These are phyloP conservation scores for Nebria brevicollis DNA, from an alignment of 2,888 invertebrate species.

Conservation along the genomic window DNA sequence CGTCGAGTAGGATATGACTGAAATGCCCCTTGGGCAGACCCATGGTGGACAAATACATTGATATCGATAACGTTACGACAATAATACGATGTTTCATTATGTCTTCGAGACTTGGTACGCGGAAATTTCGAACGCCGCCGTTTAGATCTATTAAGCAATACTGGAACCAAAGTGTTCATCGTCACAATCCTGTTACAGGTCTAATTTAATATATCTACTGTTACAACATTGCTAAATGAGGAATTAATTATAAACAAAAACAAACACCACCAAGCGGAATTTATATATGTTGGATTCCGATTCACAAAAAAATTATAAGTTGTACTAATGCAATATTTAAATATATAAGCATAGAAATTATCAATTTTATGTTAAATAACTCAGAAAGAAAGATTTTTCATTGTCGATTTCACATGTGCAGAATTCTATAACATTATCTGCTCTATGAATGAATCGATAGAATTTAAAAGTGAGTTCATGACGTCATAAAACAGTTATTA, in stretches of 20 bases:
- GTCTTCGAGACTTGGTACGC: slow-evolving; percentile 77
- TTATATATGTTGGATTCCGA: no score
- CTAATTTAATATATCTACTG: neutral
- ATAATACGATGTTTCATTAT: slow-evolving; percentile 76
- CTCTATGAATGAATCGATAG: no score
- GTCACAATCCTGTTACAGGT: neutral
- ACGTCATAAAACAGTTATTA: no score
- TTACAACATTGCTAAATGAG: no score
- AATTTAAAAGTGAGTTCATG: no score
- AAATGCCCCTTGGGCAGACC: slow-evolving; percentile 76
- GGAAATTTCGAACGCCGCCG: slow-evolving; percentile 69
- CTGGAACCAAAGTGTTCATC: slow-evolving; percentile 59
- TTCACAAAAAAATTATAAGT: no score
- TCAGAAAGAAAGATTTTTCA: neutral
- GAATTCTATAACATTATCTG: no score
- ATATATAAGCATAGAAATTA: neutral
- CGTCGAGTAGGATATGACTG: slow-evolving; percentile 85
- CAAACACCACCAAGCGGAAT: no score
- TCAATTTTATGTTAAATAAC: slow-evolving; percentile 32
- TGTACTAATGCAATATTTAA: no score
- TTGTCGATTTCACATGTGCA: no score
- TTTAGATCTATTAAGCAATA: slow-evolving; percentile 77
- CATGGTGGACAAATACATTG: slow-evolving; percentile 76
- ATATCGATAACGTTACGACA: slow-evolving; percentile 82
- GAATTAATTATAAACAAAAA: no score